Evolutionary conservation across 1,140 invertebrate genomes (phyloP).

Genomic region (Andricus grossulariae): DNA sequence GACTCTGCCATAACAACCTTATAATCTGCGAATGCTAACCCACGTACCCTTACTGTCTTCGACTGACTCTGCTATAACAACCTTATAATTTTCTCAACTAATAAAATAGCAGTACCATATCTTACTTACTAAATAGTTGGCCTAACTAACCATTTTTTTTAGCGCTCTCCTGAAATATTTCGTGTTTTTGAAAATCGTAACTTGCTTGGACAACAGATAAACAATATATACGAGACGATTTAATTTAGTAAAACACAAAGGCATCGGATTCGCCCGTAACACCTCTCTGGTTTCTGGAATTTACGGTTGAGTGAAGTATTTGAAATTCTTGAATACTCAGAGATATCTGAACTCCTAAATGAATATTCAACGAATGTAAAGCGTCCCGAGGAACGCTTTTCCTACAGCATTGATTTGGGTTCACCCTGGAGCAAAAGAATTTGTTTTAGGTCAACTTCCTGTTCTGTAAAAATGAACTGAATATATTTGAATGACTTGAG

Average conservation of each 20-base stretch:
- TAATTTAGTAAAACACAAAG: slow-evolving; percentile 1
- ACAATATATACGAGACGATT: too few species aligned
- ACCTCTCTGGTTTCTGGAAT: slow-evolving; percentile 41
- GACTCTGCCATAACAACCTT: too few species aligned
- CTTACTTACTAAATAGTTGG: too few species aligned
- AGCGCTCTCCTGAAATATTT: too few species aligned
- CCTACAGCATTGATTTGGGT: slow-evolving; percentile 60
- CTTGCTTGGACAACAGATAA: too few species aligned
- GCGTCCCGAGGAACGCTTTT: slow-evolving; percentile 53
- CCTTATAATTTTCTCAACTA: too few species aligned
- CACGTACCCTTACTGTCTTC: too few species aligned
- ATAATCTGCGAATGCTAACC: too few species aligned
- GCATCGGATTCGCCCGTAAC: background rate
- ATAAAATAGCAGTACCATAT: too few species aligned
- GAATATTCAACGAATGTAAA: slow-evolving; percentile 69
- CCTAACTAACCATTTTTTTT: too few species aligned
- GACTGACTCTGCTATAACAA: too few species aligned
- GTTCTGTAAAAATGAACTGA: slow-evolving; percentile 42
- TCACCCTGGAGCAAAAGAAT: slow-evolving; percentile 60
- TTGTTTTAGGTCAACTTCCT: slow-evolving; percentile 64
- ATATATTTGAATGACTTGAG: background rate
- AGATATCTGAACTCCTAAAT: slow-evolving; percentile 57
- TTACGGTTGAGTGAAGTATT: slow-evolving; percentile 61
- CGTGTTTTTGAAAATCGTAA: too few species aligned
- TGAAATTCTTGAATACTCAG: slow-evolving; percentile 62